These are phyloP conservation scores for Triplophysa tibetana DNA, from an alignment of 2,113 vertebrate genomes.

Conservation along the genomic window DNA sequence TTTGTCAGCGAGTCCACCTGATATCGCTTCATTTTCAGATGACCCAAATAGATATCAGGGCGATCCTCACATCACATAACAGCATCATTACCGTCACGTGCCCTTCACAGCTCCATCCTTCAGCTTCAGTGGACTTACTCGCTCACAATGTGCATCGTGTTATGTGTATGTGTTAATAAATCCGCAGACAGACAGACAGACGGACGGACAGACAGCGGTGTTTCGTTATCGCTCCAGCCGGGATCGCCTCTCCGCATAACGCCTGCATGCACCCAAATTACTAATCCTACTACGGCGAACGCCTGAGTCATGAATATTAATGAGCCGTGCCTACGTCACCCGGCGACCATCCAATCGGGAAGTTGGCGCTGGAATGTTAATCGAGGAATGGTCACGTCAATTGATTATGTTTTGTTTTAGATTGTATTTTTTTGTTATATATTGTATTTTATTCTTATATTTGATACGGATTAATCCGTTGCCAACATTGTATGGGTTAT, in stretches of 20 bases:
- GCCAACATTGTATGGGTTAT: too few species aligned
- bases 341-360: neutral
- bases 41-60: conserved; percentile 36
- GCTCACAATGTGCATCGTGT: neutral
- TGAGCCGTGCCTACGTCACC: neutral
- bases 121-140: neutral
- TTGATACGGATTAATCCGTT: too few species aligned
- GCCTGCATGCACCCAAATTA: conserved; percentile 56
- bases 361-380: conserved; percentile 12
- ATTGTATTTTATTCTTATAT: neutral
- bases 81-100: neutral
- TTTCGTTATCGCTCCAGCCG: conserved; percentile 60
- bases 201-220: conserved; percentile 43
- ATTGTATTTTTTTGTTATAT: too few species aligned
- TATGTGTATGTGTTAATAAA: conserved; percentile 20
- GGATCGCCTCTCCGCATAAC: conserved; percentile 69
- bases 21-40: conserved; percentile 8
- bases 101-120: too few species aligned
- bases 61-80: neutral
- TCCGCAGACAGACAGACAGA: neutral
- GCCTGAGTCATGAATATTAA: conserved; percentile 16
- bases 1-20: conserved; percentile 6
- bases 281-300: conserved; percentile 25
- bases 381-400: conserved; percentile 39
- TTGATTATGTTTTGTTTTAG: neutral